These are phyloP conservation scores for Eolophus roseicapilla DNA, from an alignment of 2,113 vertebrate species.

Conservation along the genomic window DNA sequence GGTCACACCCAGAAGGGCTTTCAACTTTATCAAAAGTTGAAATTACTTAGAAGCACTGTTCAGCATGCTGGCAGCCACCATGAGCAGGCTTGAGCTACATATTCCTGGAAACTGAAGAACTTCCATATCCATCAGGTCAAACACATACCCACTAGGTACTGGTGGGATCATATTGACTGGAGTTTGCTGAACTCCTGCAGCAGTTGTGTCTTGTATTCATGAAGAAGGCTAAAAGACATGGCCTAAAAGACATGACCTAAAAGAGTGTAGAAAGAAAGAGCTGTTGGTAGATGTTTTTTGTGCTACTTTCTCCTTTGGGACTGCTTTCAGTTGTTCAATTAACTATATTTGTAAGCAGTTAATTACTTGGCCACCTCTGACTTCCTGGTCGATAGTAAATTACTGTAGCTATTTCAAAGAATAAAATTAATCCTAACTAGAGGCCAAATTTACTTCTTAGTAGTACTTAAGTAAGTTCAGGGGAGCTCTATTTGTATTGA, in stretches of 20 bases:
- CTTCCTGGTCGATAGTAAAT: not conserved
- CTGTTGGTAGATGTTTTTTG: not conserved
- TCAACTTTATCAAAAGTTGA: not conserved
- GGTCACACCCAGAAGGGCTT: not conserved
- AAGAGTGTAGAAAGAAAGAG: not conserved
- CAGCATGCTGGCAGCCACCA: no score
- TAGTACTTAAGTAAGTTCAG: not conserved
- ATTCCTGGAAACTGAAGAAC: not conserved
- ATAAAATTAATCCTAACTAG: not conserved
- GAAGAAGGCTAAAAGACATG: not conserved
- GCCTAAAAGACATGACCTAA: not conserved
- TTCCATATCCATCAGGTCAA: not conserved
- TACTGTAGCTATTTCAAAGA: not conserved
- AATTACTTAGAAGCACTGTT: not conserved
- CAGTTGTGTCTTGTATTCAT: not conserved
- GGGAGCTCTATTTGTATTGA: not conserved
- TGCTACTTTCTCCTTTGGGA: not conserved
- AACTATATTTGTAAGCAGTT: not conserved
- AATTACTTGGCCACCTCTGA: not conserved
- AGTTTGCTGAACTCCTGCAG: not conserved
- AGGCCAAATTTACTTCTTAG: not conserved
- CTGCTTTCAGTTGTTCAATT: not conserved
- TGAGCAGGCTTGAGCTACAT: not conserved
- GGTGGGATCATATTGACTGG: rapidly evolving
- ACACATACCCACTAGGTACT: not conserved